Percentiles rank a stretch among this genome's conserved stretches.
phyloP scores from a whole-genome alignment of 2,113 vertebrate species.

The Cepphus grylle region DNA sequence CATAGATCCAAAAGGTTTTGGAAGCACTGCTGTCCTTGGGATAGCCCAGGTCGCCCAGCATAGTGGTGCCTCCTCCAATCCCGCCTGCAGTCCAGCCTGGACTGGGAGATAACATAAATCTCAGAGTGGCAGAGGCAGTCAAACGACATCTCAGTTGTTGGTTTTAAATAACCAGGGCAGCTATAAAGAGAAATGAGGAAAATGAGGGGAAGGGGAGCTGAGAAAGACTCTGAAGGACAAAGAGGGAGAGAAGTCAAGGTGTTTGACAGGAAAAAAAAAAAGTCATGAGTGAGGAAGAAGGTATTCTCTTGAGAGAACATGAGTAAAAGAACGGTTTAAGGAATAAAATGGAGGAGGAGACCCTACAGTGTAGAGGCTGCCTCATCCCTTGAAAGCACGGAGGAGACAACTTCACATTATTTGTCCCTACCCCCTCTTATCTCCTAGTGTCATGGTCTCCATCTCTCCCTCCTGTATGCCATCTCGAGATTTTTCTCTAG shows the following conservation, averaged over 20 bases:
- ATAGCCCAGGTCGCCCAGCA: not conserved
- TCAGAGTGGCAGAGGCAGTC: not conserved
- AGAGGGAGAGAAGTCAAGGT: not conserved
- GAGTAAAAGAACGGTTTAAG: not conserved
- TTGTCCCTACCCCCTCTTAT: not conserved
- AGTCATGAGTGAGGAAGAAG: not conserved
- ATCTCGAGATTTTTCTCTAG: not conserved
- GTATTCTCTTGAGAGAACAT: not conserved
- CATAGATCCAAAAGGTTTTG: not conserved
- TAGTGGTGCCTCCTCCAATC: not conserved
- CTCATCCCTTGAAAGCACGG: not conserved
- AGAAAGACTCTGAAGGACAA: not conserved
- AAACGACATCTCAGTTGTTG: not conserved
- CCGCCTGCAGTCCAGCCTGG: not conserved
- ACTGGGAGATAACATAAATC: accelerated
- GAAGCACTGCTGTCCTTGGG: not conserved
- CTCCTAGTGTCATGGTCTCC: not conserved
- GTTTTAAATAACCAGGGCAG: not conserved
- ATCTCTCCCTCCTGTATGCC: not conserved
- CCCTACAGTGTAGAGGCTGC: not conserved
- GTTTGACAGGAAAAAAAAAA: not conserved
- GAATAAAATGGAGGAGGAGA: not conserved
- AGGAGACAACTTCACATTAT: not conserved
- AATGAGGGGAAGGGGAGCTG: not conserved
- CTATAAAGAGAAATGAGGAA: not conserved